Evolutionary conservation across 2,888 invertebrate genomes (phyloP), one percentile per base, ranked within the genome.

Genomic region (Leptopilina myrica): DNA sequence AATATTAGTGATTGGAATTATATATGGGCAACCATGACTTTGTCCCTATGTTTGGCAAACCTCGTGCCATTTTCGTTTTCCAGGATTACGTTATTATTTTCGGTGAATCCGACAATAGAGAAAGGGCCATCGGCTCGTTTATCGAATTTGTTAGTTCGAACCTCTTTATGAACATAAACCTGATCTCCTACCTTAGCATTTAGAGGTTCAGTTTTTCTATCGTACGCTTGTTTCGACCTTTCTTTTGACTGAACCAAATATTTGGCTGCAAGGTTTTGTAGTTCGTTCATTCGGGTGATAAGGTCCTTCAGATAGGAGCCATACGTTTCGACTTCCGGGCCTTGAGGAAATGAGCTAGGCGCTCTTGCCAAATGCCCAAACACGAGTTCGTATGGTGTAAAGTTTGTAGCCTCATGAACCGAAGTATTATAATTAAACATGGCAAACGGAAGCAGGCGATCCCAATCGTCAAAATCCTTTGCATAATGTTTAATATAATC

Each of bases 401-500:
- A 59, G 5, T 59, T 59, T 1, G 59, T 59, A n/a, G 59, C 59
- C n/a, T 59, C 59, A 59, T 59, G 59, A 12, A 59, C n/a, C n/a
- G 59, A 59, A 0, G 59, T 59, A n/a, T 59, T 59, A 59, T 59
- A 59, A 15, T 59, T 59, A n/a, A 59, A 59, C 59, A 59, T n/a
- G 2, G 59, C 59, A n/a, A 59, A 59, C 4, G 59, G 59, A n/a
- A 59, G n/a, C 15, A 59, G n/a, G 15, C 59, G 59, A n/a, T 59
- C 59, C 59, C 59, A 59, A 59, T 59, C 59, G 59, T 59, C 59
- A n/a, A 59, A 59, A n/a, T 59, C 59, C 59, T 15, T 59, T 3
- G 59, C 59, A n/a, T 59, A 59, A n/a, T 59, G 59, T n/a, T 59
- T 59, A 4, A 59, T 59, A 59, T 59, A 59, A 59, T 59, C 59